These are phyloP conservation scores for Eupristina koningsbergeri DNA, from an alignment of 1,140 invertebrate genomes.

Conservation along the genomic window DNA sequence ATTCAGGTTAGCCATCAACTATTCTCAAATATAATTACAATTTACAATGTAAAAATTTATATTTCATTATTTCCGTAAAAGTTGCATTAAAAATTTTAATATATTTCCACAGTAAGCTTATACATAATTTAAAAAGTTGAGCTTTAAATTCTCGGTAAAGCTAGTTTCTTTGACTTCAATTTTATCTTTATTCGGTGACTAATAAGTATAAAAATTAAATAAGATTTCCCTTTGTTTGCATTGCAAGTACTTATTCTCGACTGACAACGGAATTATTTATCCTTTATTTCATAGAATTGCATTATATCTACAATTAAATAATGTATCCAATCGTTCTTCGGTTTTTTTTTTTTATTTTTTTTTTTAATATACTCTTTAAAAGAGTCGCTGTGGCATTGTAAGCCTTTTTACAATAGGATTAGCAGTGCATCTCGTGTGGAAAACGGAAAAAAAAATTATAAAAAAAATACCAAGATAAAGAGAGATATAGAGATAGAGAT, in stretches of 20 bases:
- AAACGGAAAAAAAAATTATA: not conserved
- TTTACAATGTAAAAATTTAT: no score
- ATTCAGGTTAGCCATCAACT: no score
- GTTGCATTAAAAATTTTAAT: no score
- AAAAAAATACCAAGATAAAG: not conserved
- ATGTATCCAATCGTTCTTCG: no score
- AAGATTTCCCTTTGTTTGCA: not conserved
- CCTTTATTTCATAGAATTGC: not conserved
- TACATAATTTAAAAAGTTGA: no score
- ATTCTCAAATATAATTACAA: no score
- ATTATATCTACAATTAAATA: not conserved
- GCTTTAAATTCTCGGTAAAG: not conserved
- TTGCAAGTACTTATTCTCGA: not conserved
- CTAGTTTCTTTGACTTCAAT: not conserved
- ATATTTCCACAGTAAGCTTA: no score
- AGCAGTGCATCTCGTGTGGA: not conserved
- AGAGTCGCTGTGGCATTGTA: not conserved
- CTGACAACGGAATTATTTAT: not conserved
- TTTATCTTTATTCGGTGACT: not conserved
- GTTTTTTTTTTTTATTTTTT: no score
- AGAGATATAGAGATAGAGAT: not conserved
- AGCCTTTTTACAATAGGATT: not conserved
- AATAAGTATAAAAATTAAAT: conserved; percentile 13
- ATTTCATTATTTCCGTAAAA: no score
- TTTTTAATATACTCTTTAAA: not conserved